Evolutionary conservation across 1,140 invertebrate genomes (phyloP).

Genomic region (Parapsyche elsis): DNA sequence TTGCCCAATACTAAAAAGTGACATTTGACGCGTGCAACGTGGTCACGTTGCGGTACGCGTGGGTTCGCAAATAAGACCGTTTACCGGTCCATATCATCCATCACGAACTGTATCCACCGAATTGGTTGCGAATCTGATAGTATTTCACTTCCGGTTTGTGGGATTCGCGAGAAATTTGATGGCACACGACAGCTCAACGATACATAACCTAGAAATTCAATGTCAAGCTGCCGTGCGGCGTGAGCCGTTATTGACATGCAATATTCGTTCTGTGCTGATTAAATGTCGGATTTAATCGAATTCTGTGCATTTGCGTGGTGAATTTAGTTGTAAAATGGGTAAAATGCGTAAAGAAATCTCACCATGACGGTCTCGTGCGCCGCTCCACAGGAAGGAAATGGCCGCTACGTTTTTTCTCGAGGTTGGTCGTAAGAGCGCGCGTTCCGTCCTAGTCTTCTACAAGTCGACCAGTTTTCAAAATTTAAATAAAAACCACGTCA

Average conservation of each 20-base stretch:
- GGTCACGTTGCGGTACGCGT: too few species aligned
- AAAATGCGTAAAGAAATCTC: not conserved
- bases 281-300: too few species aligned
- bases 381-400: conserved; percentile 39
- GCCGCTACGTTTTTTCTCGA: conserved; percentile 9
- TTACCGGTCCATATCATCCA: not conserved
- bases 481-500: not conserved
- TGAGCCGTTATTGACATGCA: not conserved
- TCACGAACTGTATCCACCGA: too few species aligned
- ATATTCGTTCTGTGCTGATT: not conserved
- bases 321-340: not conserved
- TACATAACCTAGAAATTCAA: conserved; percentile 19
- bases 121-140: too few species aligned
- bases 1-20: not conserved
- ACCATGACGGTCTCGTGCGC: conserved; percentile 34
- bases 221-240: not conserved
- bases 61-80: not conserved
- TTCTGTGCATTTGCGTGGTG: too few species aligned
- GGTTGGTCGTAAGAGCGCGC: not conserved
- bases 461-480: not conserved
- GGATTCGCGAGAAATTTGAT: too few species aligned
- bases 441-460: not conserved
- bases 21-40: not conserved
- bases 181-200: not conserved
- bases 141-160: too few species aligned